These are phyloP conservation scores for Heliconius cydno DNA, from an alignment of 2,888 invertebrate genomes.

Conservation along the genomic window DNA sequence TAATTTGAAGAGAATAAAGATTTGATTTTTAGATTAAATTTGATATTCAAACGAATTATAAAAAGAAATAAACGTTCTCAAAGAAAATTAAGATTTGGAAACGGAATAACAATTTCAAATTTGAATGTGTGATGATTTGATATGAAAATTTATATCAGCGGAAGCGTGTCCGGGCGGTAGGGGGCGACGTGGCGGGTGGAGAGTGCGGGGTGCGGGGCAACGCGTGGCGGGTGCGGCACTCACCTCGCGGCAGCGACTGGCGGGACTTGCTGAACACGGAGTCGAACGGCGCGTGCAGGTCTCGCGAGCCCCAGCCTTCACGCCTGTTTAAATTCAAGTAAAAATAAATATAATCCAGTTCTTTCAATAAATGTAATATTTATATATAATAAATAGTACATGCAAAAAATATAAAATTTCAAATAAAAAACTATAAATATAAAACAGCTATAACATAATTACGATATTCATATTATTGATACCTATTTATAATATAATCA, in stretches of 20 bases:
- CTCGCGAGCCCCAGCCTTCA: slow-evolving; percentile 85
- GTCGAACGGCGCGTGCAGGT: slow-evolving; percentile 88
- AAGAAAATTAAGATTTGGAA: not conserved
- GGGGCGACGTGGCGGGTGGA: slow-evolving; percentile 15
- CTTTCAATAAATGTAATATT: not conserved
- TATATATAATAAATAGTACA: not conserved
- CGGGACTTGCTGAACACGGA: slow-evolving; percentile 86
- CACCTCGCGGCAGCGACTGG: slow-evolving; percentile 88
- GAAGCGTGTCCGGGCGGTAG: slow-evolving; percentile 32
- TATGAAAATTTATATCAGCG: slow-evolving; percentile 15
- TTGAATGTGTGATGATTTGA: not conserved
- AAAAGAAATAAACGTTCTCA: not conserved
- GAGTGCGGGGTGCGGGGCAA: slow-evolving; percentile 33
- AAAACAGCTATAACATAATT: not conserved
- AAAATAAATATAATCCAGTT: not conserved
- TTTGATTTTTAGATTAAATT: not conserved
- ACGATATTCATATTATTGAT: not conserved
- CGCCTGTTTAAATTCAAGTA: slow-evolving; percentile 62
- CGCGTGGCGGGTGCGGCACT: slow-evolving; percentile 65
- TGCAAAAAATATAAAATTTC: no score
- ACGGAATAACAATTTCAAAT: not conserved
- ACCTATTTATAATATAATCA: not conserved
- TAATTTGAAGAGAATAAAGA: not conserved
- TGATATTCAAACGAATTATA: not conserved
- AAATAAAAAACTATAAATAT: no score